Evolutionary conservation across 2,888 invertebrate genomes (phyloP), one percentile per base, ranked within the genome.

Genomic region (Shargacucullia verbasci): DNA sequence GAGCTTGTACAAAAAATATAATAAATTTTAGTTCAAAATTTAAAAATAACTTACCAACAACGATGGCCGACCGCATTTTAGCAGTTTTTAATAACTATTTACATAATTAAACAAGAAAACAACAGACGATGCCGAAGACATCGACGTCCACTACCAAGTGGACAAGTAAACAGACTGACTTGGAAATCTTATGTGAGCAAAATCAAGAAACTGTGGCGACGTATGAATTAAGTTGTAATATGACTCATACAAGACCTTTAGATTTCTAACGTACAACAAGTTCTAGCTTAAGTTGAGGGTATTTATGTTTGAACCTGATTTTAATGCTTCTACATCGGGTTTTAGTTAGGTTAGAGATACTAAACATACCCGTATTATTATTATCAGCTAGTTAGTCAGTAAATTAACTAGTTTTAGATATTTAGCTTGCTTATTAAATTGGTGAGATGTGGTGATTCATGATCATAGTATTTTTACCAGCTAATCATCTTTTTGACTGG

Each of bases 41-140:
- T 20, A 8, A 0, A 49, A 62, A 59, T 4, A 0, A 60, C 75
- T 76, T 63, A 75, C 75, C 74, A 57, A 14, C n/a, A 53, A 55
- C 25, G 45, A 63, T 53, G 20, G 20, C 11, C 0, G 25, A 7
- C 34, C 62, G 71, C 75, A 75, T 75, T 48, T 59, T 68, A 29
- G 0, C 31, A 31, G 11, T 3, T 55, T 52, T 63, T 34, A 37
- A 8, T 2, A 45, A 41, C 15, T 62, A 41, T 66, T 59, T 27
- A 61, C 66, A 64, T 59, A 49, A 52, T 57, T 13, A 31, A 39
- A 46, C 43, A 38, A 67, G 46, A 66, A 44, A 56, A 56, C 43
- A n/a, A 25, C 31, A 20, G 12, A 20, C 14, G 41, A 31, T 10
- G 14, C 20, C 27, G 40, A 33, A 27, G 10, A 0, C 2, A 20